phyloP scores from a whole-genome alignment of 1,140 invertebrate species.

The Himalopsyche phryganea region DNA sequence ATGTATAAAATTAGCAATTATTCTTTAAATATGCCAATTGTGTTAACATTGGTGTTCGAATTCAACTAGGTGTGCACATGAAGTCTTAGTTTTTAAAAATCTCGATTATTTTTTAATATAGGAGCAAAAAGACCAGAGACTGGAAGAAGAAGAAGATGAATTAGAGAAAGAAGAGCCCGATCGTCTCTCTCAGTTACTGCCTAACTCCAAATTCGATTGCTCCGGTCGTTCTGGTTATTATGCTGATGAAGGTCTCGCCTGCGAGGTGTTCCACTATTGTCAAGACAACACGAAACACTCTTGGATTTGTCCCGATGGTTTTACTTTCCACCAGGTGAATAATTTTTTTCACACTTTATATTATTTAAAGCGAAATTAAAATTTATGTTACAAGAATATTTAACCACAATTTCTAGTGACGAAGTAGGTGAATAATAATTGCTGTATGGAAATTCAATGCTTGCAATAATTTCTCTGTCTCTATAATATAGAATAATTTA shows the following conservation, averaged over 20 bases:
- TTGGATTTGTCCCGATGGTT: slow-evolving; percentile 90
- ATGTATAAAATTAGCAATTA: too few species aligned
- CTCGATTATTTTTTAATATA: too few species aligned
- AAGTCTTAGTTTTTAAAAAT: too few species aligned
- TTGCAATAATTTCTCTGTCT: too few species aligned
- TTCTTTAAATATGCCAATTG: too few species aligned
- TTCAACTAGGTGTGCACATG: too few species aligned
- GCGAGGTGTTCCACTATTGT: slow-evolving; percentile 93
- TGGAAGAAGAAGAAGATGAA: slow-evolving; percentile 42
- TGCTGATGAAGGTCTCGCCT: slow-evolving; percentile 82
- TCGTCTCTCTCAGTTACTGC: slow-evolving; percentile 71
- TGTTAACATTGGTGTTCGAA: too few species aligned
- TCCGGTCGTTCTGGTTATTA: slow-evolving; percentile 82
- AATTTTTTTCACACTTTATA: not conserved
- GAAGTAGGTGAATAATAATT: not conserved
- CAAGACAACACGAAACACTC: slow-evolving; percentile 86
- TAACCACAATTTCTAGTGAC: not conserved
- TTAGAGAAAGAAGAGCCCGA: slow-evolving; percentile 83
- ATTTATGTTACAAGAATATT: not conserved
- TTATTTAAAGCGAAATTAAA: slow-evolving; percentile 10
- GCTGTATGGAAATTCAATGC: too few species aligned
- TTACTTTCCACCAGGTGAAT: slow-evolving; percentile 83
- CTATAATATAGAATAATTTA: too few species aligned
- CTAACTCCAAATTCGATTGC: slow-evolving; percentile 82
- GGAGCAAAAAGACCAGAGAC: too few species aligned